Evolutionary conservation across 37 sponge, comb jelly and placozoan species (phyloP), one percentile per base, ranked within the genome.

Genomic region (Diacarnus erythraeanus): DNA sequence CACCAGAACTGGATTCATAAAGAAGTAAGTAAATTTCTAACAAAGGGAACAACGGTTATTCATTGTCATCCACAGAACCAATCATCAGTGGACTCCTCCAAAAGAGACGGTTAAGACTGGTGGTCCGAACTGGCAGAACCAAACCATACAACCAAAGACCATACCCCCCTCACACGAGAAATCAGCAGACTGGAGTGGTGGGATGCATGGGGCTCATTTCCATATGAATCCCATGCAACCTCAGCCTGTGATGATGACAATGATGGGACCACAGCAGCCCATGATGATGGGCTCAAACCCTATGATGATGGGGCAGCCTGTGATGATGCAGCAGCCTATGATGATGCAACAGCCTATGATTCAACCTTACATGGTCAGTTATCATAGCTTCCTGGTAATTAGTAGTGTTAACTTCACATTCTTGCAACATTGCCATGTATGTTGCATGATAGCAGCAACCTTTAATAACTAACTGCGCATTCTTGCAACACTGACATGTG

Each of bases 91-190:
- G 74, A 56, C 35, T 30, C 76, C 83, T 12, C 59, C 89, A 17
- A 67, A 21, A 42, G 70, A 59, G 18, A 20, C 39, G 6, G 59
- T 88, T 56, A 79, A 64, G 56, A 88, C 92, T 21, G 92, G 92
- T 22, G 92, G 89, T 38, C 61, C 77, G 38, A 60, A 71, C 71
- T 90, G 79, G 78, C 78, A 78, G 75, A 30, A 36, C 12, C 59
- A 58, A 27, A 70, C 70, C 22, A 23, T 77, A 22, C 81, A 79
- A 39, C 59, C 80, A 57, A n/a, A 69, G 58, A 69, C 71, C 3
- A 71, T 63, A 27, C 61, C 22, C 26, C 64, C 77, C 22, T 63
- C 57, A 22, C 69, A 36, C 2, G 69, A 57, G 6, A 54, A n/a
- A 2, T 2, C 80, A 22, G 80, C 66, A 3, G 70, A 79, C 57